phyloP scores from a whole-genome alignment of 2,888 invertebrate genomes.

The Spodoptera exigua region DNA sequence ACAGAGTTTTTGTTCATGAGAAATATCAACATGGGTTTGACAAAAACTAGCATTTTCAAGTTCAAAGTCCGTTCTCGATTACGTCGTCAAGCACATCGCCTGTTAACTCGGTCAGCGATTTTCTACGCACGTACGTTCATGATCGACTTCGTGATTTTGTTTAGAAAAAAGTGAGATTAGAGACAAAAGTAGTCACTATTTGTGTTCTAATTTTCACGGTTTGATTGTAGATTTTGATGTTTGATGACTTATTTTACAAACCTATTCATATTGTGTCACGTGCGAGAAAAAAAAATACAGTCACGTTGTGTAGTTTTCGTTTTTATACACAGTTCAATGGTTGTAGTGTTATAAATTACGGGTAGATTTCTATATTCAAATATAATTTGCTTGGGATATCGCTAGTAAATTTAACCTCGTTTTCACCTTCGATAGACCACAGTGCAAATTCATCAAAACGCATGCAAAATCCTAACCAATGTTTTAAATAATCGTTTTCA shows the following conservation, averaged over 20 bases:
- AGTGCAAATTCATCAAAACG: slow-evolving; percentile 17
- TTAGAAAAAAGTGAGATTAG: slow-evolving; percentile 68
- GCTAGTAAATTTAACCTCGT: background rate
- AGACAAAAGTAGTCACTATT: slow-evolving; percentile 64
- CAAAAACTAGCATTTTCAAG: slow-evolving; percentile 66
- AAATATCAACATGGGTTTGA: slow-evolving; percentile 68
- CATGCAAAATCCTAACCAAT: slow-evolving; percentile 31
- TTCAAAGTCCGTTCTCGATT: slow-evolving; percentile 68
- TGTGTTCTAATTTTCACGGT: slow-evolving; percentile 58
- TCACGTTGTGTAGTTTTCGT: slow-evolving; percentile 6
- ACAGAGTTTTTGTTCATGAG: slow-evolving; percentile 64
- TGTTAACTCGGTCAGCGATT: slow-evolving; percentile 65
- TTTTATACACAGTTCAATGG: slow-evolving; percentile 1
- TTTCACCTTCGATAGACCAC: slow-evolving; percentile 6
- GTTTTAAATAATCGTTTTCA: slow-evolving; percentile 43
- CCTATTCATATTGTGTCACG: slow-evolving; percentile 22
- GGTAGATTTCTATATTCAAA: too few relatives aligned
- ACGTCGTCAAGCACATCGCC: slow-evolving; percentile 76
- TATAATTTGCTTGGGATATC: too few relatives aligned
- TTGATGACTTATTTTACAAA: slow-evolving; percentile 39
- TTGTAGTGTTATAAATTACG: too few relatives aligned
- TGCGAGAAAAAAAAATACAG: slow-evolving; percentile 20
- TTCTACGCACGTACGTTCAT: slow-evolving; percentile 77
- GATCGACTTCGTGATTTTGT: slow-evolving; percentile 73
- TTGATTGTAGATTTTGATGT: slow-evolving; percentile 42